A percentile compares a stretch with the other conserved stretches of the same genome.
phyloP scores from a whole-genome alignment of 2,888 invertebrate genomes.

The Scaptomyza polygonia region DNA sequence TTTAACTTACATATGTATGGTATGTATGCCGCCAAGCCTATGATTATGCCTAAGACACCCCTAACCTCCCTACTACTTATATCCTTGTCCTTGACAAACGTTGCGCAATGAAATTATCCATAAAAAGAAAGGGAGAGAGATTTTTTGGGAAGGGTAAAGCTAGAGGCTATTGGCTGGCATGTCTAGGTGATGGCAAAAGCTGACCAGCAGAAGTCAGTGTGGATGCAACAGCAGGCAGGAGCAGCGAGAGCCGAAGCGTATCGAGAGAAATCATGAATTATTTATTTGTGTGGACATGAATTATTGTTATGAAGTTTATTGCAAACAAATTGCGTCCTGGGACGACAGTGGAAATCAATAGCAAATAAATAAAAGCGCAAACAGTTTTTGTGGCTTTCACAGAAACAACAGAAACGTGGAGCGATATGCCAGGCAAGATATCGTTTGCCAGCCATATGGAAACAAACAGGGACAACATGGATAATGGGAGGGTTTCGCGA shows the following conservation, averaged over 20 bases:
- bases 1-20: not conserved
- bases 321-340: constrained; percentile 82
- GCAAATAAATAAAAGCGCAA: constrained; percentile 80
- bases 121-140: not conserved
- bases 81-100: constrained; percentile 14
- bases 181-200: not conserved
- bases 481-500: constrained; percentile 24
- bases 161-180: constrained; percentile 1
- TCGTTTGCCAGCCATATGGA: constrained; percentile 16
- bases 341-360: constrained; percentile 80
- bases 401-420: constrained; percentile 60
- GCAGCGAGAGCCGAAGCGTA: constrained; percentile 28
- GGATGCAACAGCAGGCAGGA: not conserved
- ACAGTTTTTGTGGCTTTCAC: constrained; percentile 77
- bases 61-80: not conserved
- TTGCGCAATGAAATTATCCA: constrained; percentile 56
- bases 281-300: constrained; percentile 81
- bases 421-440: constrained; percentile 65
- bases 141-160: constrained; percentile 32
- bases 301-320: constrained; percentile 82
- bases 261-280: constrained; percentile 74
- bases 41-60: not conserved
- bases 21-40: constrained; percentile 11
- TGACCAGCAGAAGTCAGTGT: constrained; percentile 11
- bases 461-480: not conserved